Base-by-base conservation (phyloP, 2,888 invertebrate genomes). In the Phortica okadai region DNA sequence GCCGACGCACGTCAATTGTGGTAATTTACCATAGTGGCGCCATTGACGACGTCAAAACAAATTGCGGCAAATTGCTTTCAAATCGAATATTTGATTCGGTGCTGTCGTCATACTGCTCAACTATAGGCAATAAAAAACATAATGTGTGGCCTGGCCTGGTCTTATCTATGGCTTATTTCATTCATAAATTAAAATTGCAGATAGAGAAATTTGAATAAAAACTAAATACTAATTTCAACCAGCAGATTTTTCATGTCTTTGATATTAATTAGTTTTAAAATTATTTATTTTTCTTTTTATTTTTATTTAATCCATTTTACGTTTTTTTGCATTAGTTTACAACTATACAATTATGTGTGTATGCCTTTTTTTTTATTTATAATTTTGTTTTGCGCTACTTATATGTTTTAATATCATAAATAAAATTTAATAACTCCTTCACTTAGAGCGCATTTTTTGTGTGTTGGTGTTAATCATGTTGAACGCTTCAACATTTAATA, bases 81-180 rank as follows among this genome's bases (percentile, higher is more conserved):
- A 81, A 81, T 83, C 64, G 16, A 67, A 42, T 41, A 82, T 80
- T 80, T 82, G 82, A 87, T 87, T 79, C 8, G 6, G 14, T 74
- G 82, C 83, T 88, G 88, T 88, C 85, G 85, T 85, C 85, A 85
- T 78, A 78, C 45, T 74, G 25, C 10, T 14, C 2, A 2, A 21
- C 1, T 21, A 21, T 62, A 67, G 6, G 3, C 10, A 11, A 2
- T 33, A 11, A 81, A 86, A 77, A 78, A 78, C 88, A 83, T 85
- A 83, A 86, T 76, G 45, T 84, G 88, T 66, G n/a, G n/a, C 33
- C 59, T 16, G 16, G 59, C 59, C 0, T 4, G 50, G 50, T 14
- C 50, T 50, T 50, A 11, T 50, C 50, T 5, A 50, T 50, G 0
- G 50, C 2, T 8, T 50, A 50, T 50, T 50, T 50, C 50, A 50